A percentile compares a stretch with the other conserved stretches of the same genome.
Evolutionary conservation across 2,797 vertebrate species (phyloP).

Genomic region (Crocodylus rhombifer): DNA sequence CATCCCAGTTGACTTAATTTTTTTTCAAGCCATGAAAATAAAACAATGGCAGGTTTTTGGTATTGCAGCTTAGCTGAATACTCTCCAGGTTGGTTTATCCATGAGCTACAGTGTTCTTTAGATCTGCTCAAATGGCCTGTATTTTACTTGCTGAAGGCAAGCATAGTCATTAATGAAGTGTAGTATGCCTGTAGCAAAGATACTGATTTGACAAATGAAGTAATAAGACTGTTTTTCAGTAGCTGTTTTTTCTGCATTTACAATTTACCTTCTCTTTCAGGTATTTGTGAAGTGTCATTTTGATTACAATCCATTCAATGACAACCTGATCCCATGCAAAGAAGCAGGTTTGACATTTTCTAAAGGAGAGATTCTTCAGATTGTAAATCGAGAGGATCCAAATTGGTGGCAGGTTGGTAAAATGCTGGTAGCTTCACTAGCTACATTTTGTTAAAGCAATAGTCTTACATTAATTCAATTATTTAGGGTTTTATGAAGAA

Average conservation of each 20-base stretch:
- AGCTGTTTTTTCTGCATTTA: slow-evolving; percentile 48
- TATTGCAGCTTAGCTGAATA: neutral
- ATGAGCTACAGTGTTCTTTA: neutral
- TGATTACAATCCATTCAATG: slow-evolving; percentile 95
- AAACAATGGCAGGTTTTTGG: neutral
- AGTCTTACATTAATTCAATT: neutral
- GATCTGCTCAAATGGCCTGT: neutral
- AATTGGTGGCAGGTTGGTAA: slow-evolving; percentile 98
- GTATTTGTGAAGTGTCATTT: slow-evolving; percentile 97
- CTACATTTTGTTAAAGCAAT: neutral
- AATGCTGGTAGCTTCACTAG: neutral
- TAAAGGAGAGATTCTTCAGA: slow-evolving; percentile 96
- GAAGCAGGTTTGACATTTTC: slow-evolving; percentile 96
- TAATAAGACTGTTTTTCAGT: slow-evolving; percentile 9
- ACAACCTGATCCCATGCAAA: slow-evolving; percentile 98
- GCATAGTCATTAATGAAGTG: neutral
- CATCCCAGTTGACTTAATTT: neutral
- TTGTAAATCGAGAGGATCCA: slow-evolving; percentile 96
- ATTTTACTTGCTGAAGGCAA: neutral
- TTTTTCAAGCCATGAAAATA: neutral
- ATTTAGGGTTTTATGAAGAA: neutral
- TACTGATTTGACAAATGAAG: slow-evolving; percentile 26
- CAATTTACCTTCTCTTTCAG: slow-evolving; percentile 80
- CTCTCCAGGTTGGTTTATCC: neutral
- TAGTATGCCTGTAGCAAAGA: slow-evolving; percentile 38